phyloP scores from a whole-genome alignment of 2,888 invertebrate species.

The Prenolepis imparis region DNA sequence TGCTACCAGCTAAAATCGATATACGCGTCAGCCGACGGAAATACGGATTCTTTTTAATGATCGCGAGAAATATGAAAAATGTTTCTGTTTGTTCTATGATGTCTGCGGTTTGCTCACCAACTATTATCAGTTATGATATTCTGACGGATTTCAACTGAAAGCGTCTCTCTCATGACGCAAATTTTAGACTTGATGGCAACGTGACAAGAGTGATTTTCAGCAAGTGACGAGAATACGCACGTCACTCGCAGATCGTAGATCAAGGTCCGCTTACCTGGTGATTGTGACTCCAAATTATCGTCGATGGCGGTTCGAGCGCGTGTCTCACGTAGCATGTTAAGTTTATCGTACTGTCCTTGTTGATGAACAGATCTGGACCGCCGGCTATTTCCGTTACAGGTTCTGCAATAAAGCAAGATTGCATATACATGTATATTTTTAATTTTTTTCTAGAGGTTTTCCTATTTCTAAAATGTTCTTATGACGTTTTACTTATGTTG shows the following conservation, averaged over 20 bases:
- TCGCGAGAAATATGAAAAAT: slow-evolving; percentile 29
- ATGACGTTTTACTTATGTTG: neutral
- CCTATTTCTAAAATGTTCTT: neutral
- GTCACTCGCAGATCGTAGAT: neutral
- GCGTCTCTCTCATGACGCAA: slow-evolving; percentile 10
- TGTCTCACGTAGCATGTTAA: slow-evolving; percentile 94
- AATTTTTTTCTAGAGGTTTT: neutral
- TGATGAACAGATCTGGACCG: slow-evolving; percentile 93
- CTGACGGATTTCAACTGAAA: slow-evolving; percentile 27
- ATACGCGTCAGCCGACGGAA: slow-evolving; percentile 40
- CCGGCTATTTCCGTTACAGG: slow-evolving; percentile 94
- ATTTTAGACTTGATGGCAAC: neutral
- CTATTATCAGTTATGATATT: slow-evolving; percentile 36
- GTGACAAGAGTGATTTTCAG: slow-evolving; percentile 6
- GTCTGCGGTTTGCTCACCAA: neutral
- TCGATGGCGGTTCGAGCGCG: slow-evolving; percentile 95
- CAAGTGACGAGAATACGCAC: no score
- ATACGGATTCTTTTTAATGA: slow-evolving; percentile 20
- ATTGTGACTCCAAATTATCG: slow-evolving; percentile 95
- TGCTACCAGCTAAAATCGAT: slow-evolving; percentile 57
- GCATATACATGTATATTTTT: slow-evolving; percentile 4
- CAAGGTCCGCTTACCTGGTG: slow-evolving; percentile 86
- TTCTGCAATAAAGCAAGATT: slow-evolving; percentile 87
- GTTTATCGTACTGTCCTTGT: slow-evolving; percentile 95
- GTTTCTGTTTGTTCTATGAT: slow-evolving; percentile 38